These are phyloP conservation scores for Rhagonycha fulva DNA, from an alignment of 2,888 invertebrate genomes.

Conservation along the genomic window DNA sequence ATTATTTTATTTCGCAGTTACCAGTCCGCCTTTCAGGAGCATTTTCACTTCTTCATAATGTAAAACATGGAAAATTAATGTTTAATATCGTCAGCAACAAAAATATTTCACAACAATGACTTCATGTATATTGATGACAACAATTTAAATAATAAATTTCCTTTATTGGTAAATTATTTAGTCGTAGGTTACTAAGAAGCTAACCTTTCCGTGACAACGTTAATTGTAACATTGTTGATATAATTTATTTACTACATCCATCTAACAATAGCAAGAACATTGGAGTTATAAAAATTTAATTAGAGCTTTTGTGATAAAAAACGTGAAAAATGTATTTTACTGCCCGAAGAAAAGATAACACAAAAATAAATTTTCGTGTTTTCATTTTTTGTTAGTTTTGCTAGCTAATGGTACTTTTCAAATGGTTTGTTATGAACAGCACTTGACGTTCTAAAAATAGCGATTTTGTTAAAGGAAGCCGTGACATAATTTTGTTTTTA, in stretches of 20 bases:
- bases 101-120: neutral
- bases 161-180: neutral
- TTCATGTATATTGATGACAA: neutral
- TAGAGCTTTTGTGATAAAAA: neutral
- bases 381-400: neutral
- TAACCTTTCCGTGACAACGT: neutral
- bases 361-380: neutral
- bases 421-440: neutral
- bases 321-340: neutral
- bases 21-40: neutral
- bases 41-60: neutral
- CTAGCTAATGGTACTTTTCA: neutral
- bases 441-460: conserved; percentile 10
- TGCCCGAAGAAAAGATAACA: neutral
- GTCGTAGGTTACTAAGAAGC: neutral
- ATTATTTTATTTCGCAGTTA: neutral
- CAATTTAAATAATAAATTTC: neutral
- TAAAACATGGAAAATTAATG: neutral
- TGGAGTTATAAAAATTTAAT: neutral
- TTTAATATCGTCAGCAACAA: neutral
- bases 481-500: conserved; percentile 1
- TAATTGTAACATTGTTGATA: neutral
- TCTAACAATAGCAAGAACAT: neutral
- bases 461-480: conserved; percentile 4
- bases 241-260: neutral